Base-by-base conservation (phyloP, 2,888 invertebrate species). In the Drosophila picticornis region DNA sequence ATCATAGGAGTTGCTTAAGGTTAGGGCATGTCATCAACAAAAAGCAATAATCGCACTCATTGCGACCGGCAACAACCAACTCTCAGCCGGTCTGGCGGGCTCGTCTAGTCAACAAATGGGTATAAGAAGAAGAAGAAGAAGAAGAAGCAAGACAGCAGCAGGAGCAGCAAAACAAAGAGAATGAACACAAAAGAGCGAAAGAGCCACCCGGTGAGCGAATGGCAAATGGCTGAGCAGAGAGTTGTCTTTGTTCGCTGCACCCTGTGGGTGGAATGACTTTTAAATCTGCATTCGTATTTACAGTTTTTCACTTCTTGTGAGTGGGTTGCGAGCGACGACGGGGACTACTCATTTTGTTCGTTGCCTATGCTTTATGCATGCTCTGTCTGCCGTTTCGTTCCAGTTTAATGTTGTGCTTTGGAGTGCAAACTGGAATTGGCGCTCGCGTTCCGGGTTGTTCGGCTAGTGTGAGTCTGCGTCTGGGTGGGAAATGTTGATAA, bases 371-470 rank as follows among this genome's bases (percentile, higher is more conserved):
- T 76, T 76, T 76, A 77, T 70, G 75, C 65, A 69, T 62, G 51
- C 40, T 48, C 65, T 48, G 36, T 36, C 56, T 22, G n/a, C 7
- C 29, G 19, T 3, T 31, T 36, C 27, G 27, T 53, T 48, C 55
- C 59, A 38, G 46, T 68, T 57, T 60, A 57, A 53, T 67, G 75
- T 36, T 36, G 16, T 36, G 36, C 76, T 57, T 52, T 34, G 77
- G 77, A 72, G 68, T 51, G 62, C 65, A 50, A 48, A 59, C 60
- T 68, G 51, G 13, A 73, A 48, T 59, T 72, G 69, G 57, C 58
- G 56, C 53, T 68, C 64, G 62, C 70, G 65, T 88, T 88, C 88
- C 85, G 85, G 85, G 74, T 83, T 88, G 48, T 22, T 48, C 51
- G 48, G 48, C 63, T 16, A 40, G 34, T 56, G 25, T 52, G 2